Evolutionary conservation across 2,797 vertebrate genomes (phyloP).

Genomic region (Phoeniculus purpureus): DNA sequence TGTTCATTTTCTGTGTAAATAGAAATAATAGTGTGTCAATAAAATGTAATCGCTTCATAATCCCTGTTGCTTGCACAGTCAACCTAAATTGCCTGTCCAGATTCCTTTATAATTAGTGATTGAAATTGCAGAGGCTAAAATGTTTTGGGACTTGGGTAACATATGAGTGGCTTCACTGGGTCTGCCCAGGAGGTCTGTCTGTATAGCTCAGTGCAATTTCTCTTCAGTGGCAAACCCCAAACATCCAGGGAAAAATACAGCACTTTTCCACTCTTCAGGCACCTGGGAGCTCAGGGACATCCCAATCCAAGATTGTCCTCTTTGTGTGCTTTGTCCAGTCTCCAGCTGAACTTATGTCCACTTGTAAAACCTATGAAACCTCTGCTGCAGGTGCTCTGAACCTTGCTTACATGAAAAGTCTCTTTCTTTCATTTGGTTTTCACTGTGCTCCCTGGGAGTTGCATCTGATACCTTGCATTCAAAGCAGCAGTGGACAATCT

Average conservation of each 20-base stretch:
- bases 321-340: not conserved
- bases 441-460: not conserved
- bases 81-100: not conserved
- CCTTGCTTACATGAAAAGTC: not conserved
- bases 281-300: not conserved
- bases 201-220: not conserved
- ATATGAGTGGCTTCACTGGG: rapidly evolving
- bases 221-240: not conserved
- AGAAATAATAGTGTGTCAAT: not conserved
- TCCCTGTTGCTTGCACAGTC: not conserved
- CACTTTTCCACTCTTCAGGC: not conserved
- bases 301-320: not conserved
- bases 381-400: not conserved
- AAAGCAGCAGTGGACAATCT: not conserved
- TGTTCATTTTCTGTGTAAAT: not conserved
- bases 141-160: not conserved
- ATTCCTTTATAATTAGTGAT: not conserved
- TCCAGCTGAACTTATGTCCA: rapidly evolving
- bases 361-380: not conserved
- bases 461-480: rapidly evolving
- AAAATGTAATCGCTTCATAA: not conserved
- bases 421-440: not conserved
- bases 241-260: not conserved
- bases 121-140: not conserved
- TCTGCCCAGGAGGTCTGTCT: not conserved